These are phyloP conservation scores for Thalassophryne amazonica DNA, from an alignment of 2,797 vertebrate species.

Conservation along the genomic window DNA sequence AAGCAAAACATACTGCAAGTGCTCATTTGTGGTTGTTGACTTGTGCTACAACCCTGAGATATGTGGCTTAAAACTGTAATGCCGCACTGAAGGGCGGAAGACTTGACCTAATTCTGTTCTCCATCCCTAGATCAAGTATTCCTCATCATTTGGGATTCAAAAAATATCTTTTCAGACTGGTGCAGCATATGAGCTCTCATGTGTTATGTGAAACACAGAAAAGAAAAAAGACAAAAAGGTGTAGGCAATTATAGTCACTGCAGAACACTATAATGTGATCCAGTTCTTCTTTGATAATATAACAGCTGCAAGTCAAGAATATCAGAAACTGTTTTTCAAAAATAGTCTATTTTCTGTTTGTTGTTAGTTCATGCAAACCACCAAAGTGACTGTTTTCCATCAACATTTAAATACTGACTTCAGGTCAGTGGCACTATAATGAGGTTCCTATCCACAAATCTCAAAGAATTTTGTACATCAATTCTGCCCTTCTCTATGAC, in stretches of 20 bases:
- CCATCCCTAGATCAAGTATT: slow-evolving; percentile 29
- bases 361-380: slow-evolving; percentile 6
- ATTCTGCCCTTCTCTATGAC: slow-evolving; percentile 7
- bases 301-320: not conserved
- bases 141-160: slow-evolving; percentile 54
- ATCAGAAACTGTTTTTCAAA: not conserved
- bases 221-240: not conserved
- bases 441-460: slow-evolving; percentile 1
- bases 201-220: not conserved
- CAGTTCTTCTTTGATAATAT: no score
- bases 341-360: slow-evolving; percentile 10
- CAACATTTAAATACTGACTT: slow-evolving; percentile 6
- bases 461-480: slow-evolving; percentile 6
- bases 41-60: slow-evolving; percentile 37
- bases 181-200: slow-evolving; percentile 28
- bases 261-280: not conserved
- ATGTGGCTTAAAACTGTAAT: slow-evolving; percentile 50
- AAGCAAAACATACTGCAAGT: not conserved
- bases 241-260: not conserved
- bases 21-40: slow-evolving; percentile 33
- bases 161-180: slow-evolving; percentile 32
- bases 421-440: not conserved
- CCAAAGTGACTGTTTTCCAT: not conserved
- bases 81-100: slow-evolving; percentile 41
- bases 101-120: slow-evolving; percentile 69